These are phyloP conservation scores for Eudiplozoon nipponicum DNA, from an alignment of 2,888 invertebrate species.

Conservation along the genomic window DNA sequence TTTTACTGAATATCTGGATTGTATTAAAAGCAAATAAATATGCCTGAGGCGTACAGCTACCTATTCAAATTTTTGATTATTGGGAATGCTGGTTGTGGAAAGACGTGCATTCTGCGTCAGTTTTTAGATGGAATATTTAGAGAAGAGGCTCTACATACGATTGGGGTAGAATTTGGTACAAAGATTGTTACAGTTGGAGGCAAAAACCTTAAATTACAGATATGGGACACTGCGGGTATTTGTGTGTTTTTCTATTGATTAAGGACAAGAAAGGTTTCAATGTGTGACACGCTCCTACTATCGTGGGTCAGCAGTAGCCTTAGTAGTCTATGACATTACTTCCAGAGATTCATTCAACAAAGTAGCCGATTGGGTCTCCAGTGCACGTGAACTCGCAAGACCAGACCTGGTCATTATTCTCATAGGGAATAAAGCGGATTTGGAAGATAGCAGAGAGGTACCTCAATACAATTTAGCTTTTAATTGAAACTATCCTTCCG, in stretches of 20 bases:
- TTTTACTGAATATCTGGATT: too few relatives aligned
- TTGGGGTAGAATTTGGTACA: conserved; percentile 56
- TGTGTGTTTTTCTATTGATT: background rate
- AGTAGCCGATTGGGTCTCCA: conserved; percentile 35
- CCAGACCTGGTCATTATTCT: conserved; percentile 47
- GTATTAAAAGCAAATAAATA: too few relatives aligned
- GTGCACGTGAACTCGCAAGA: conserved; percentile 45
- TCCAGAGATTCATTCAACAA: conserved; percentile 32
- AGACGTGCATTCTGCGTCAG: conserved; percentile 48
- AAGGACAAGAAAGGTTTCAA: conserved; percentile 17
- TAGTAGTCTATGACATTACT: conserved; percentile 30
- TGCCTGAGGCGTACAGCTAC: conserved; percentile 31
- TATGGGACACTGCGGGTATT: conserved; percentile 28
- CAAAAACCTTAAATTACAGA: conserved; percentile 45
- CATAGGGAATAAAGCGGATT: conserved; percentile 49
- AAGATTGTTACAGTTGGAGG: conserved; percentile 49
- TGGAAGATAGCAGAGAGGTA: conserved; percentile 38
- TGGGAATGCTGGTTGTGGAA: conserved; percentile 50
- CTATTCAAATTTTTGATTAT: conserved; percentile 52
- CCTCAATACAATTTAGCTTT: too few relatives aligned
- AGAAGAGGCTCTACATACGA: conserved; percentile 48
- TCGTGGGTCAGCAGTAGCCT: conserved; percentile 32
- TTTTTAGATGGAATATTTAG: conserved; percentile 55
- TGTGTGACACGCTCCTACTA: conserved; percentile 44
- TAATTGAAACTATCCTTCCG: too few relatives aligned